These are phyloP conservation scores for Tylochromis polylepis DNA, from an alignment of 2,113 vertebrate genomes.

Conservation along the genomic window DNA sequence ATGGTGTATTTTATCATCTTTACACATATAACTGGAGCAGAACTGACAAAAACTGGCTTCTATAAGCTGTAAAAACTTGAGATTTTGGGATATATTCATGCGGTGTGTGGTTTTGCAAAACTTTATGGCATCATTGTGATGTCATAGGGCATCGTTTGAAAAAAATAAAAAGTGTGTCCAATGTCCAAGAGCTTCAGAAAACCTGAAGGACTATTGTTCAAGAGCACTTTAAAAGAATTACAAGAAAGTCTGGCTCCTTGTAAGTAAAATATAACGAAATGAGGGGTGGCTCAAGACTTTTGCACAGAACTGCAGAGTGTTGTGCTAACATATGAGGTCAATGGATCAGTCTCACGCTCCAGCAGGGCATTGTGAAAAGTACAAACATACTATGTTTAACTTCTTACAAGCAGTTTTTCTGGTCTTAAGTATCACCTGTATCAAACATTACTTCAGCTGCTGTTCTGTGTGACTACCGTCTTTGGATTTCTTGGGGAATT, in stretches of 20 bases:
- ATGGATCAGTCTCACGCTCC: not conserved
- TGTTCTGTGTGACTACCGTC: not conserved
- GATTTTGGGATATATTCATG: not conserved
- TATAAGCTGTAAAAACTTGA: not conserved
- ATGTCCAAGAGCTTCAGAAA: not conserved
- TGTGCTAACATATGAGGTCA: not conserved
- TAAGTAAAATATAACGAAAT: not conserved
- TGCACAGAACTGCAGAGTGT: not conserved
- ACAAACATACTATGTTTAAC: not conserved
- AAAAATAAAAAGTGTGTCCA: not conserved
- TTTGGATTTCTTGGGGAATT: not conserved
- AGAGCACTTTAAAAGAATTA: not conserved
- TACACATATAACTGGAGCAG: no score
- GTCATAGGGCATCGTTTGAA: not conserved
- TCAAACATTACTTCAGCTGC: not conserved
- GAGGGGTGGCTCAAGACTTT: not conserved
- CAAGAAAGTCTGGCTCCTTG: not conserved
- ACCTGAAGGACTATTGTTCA: not conserved
- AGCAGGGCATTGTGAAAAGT: not conserved
- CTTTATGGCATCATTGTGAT: not conserved
- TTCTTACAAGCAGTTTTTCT: not conserved
- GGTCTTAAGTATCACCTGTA: not conserved
- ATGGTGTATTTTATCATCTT: no score
- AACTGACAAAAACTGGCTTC: not conserved
- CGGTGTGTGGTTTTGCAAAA: not conserved